Conservation (phyloP, 2,113 vertebrate species). For the Thryonomys swinderianus region DNA sequence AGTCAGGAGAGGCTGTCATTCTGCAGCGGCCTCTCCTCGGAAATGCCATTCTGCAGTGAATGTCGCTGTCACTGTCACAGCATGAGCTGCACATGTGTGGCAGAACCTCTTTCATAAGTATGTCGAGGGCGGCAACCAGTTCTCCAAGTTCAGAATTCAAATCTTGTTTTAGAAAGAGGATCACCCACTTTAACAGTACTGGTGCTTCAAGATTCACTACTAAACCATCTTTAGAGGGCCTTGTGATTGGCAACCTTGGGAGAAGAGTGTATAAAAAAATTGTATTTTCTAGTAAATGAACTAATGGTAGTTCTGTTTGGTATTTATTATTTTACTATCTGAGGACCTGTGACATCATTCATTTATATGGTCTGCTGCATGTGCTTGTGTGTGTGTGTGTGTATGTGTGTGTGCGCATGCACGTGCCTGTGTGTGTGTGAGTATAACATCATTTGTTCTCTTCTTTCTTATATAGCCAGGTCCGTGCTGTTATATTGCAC, state of each 20-base stretch:
- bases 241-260: background rate
- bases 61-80: constrained; percentile 57
- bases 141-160: constrained; percentile 53
- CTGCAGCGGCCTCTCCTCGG: constrained; percentile 57
- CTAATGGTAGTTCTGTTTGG: background rate
- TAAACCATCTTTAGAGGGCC: background rate
- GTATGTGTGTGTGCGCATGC: too few relatives aligned
- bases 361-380: background rate
- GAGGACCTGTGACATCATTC: background rate
- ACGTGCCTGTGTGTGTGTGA: background rate
- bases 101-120: constrained; percentile 59
- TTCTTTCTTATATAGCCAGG: background rate
- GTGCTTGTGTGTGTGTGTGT: background rate
- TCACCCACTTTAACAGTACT: background rate
- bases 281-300: constrained; percentile 43
- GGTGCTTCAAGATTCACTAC: constrained; percentile 45
- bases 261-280: constrained; percentile 10
- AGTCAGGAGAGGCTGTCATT: constrained; percentile 36
- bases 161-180: background rate
- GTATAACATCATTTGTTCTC: background rate
- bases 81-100: constrained; percentile 49
- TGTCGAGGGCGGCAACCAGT: constrained; percentile 36
- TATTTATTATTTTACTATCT: background rate
- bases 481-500: background rate
- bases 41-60: constrained; percentile 28